Evolutionary conservation across 2,797 vertebrate species (phyloP).

Genomic region (Channa striata): DNA sequence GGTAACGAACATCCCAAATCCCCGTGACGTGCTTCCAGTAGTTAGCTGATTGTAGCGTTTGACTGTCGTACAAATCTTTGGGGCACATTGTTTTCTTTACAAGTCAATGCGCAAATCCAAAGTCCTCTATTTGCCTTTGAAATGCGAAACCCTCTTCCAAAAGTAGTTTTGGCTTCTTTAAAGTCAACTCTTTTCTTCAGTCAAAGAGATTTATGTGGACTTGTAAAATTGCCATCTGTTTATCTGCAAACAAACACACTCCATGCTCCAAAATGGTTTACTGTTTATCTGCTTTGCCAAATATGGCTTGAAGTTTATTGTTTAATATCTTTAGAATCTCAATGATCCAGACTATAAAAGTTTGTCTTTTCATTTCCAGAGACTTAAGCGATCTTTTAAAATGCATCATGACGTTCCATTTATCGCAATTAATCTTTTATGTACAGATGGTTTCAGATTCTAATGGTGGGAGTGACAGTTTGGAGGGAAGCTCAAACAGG

Average conservation of each 20-base stretch:
- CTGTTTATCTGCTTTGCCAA: slow-evolving; percentile 57
- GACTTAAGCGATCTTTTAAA: slow-evolving; percentile 23
- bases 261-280: slow-evolving; percentile 48
- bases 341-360: slow-evolving; percentile 38
- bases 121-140: slow-evolving; percentile 51
- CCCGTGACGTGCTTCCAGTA: no score
- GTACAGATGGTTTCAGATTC: slow-evolving; percentile 7
- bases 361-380: slow-evolving; percentile 20
- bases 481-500: not conserved
- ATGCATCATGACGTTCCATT: slow-evolving; percentile 23
- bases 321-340: slow-evolving; percentile 53
- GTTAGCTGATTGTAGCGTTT: no score
- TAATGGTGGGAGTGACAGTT: not conserved
- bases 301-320: slow-evolving; percentile 46
- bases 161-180: slow-evolving; percentile 41
- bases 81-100: slow-evolving; percentile 7
- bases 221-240: slow-evolving; percentile 73
- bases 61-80: not conserved
- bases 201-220: slow-evolving; percentile 60
- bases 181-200: slow-evolving; percentile 44
- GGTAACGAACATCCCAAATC: not conserved
- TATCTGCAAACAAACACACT: slow-evolving; percentile 66
- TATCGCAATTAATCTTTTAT: slow-evolving; percentile 13
- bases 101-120: slow-evolving; percentile 15
- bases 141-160: slow-evolving; percentile 16